Evolutionary conservation across 2,888 invertebrate species (phyloP).

Genomic region (Dusona sp.): DNA sequence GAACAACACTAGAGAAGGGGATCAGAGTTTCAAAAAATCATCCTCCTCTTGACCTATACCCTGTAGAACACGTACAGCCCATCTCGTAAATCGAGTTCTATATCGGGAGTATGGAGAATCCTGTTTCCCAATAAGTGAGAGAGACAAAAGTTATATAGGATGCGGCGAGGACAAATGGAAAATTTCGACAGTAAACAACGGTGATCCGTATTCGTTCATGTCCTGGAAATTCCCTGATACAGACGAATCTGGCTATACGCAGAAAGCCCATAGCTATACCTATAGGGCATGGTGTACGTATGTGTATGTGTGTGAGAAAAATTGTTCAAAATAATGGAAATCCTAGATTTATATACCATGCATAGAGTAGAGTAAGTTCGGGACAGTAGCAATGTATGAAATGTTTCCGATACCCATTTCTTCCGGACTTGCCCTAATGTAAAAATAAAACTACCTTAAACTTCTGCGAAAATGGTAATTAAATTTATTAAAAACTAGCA

Average conservation of each 20-base stretch:
- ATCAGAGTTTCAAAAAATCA: conserved; percentile 48
- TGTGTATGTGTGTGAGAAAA: too few species aligned
- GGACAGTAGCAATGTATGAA: too few species aligned
- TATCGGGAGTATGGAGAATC: conserved; percentile 25
- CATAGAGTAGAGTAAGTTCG: too few species aligned
- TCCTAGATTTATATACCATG: too few species aligned
- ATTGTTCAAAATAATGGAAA: too few species aligned
- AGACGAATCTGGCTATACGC: conserved; percentile 57
- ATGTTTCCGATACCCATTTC: too few species aligned
- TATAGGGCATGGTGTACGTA: too few species aligned
- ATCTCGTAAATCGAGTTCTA: conserved; percentile 39
- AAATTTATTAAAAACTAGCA: too few species aligned
- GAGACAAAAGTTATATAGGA: neutral
- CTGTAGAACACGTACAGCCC: conserved; percentile 11
- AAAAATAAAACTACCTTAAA: too few species aligned
- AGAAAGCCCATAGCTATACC: neutral
- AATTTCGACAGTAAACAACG: conserved; percentile 72
- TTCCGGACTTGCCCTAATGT: too few species aligned
- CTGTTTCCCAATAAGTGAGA: conserved; percentile 29
- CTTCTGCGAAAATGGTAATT: too few species aligned
- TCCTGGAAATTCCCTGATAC: conserved; percentile 70
- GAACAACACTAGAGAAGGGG: conserved; percentile 37
- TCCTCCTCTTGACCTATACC: neutral
- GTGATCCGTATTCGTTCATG: conserved; percentile 71
- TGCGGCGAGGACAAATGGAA: conserved; percentile 38